Conservation (phyloP, 2,888 invertebrate genomes). For the Ypsolopha sequella region DNA sequence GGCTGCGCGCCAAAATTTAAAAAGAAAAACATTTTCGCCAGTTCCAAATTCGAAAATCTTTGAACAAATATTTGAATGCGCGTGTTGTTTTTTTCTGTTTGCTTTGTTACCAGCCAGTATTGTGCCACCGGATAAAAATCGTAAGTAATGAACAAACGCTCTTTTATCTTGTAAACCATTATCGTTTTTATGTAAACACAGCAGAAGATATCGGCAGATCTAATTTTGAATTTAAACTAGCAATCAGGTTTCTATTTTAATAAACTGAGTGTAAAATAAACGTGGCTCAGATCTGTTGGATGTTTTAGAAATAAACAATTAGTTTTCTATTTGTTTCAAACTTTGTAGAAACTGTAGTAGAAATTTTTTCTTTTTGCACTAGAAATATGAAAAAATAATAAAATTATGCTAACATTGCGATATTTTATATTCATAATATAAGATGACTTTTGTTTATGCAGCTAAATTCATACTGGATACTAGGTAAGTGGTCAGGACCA, state of each 20-base stretch:
- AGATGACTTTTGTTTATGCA: no score
- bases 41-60: constrained; percentile 14
- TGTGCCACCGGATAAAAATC: constrained; percentile 20
- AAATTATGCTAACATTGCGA: no score
- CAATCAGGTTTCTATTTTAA: not conserved
- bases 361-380: no score
- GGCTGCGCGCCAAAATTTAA: constrained; percentile 2
- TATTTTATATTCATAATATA: no score
- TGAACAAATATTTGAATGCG: constrained; percentile 6
- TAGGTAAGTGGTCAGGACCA: no score
- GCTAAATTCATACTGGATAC: no score
- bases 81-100: constrained; percentile 11
- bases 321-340: no score
- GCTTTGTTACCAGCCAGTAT: constrained; percentile 25
- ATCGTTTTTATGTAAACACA: constrained; percentile 31
- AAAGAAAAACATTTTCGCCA: constrained; percentile 10
- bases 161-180: constrained; percentile 32
- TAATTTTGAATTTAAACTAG: not conserved
- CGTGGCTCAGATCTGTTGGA: no score
- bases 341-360: no score
- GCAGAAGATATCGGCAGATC: constrained; percentile 21
- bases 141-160: constrained; percentile 22
- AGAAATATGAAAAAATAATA: no score
- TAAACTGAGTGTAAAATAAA: no score
- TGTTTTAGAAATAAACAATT: no score